These are phyloP conservation scores for Cebidichthys violaceus DNA, from an alignment of 2,113 vertebrate species.

Conservation along the genomic window DNA sequence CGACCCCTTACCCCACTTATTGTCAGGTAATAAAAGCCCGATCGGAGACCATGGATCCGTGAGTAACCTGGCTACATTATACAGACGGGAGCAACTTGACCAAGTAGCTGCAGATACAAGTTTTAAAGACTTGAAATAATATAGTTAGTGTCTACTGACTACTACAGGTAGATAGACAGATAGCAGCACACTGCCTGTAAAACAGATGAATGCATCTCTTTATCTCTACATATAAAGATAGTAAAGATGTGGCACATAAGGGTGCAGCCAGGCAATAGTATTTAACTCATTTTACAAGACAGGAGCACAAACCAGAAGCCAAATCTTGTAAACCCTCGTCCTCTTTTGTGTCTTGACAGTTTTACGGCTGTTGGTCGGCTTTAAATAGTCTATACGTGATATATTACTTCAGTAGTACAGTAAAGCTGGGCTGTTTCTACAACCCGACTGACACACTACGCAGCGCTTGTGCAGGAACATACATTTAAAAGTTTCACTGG, in stretches of 20 bases:
- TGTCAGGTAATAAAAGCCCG: slow-evolving; percentile 9
- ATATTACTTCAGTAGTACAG: background rate
- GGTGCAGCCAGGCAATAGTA: background rate
- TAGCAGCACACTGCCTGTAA: background rate
- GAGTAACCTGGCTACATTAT: background rate
- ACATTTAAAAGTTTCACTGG: slow-evolving; percentile 19
- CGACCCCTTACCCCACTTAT: background rate
- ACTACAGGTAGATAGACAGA: background rate
- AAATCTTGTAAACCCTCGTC: slow-evolving; percentile 52
- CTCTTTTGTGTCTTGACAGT: slow-evolving; percentile 34
- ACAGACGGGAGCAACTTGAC: background rate
- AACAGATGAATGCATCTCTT: slow-evolving; percentile 5
- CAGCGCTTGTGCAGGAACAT: background rate
- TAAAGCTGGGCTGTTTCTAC: slow-evolving; percentile 11
- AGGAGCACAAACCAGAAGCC: slow-evolving; percentile 47
- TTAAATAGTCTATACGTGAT: slow-evolving; percentile 10
- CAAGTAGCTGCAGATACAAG: background rate
- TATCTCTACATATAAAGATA: slow-evolving; percentile 22
- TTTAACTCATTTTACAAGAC: slow-evolving; percentile 46
- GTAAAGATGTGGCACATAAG: slow-evolving; percentile 22
- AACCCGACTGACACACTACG: background rate
- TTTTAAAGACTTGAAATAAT: background rate
- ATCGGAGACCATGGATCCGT: background rate
- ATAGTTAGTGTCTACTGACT: background rate
- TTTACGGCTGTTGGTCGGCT: slow-evolving; percentile 37